Evolutionary conservation across 2,888 invertebrate genomes (phyloP), one percentile per base, ranked within the genome.

Genomic region (Proisotoma minuta): DNA sequence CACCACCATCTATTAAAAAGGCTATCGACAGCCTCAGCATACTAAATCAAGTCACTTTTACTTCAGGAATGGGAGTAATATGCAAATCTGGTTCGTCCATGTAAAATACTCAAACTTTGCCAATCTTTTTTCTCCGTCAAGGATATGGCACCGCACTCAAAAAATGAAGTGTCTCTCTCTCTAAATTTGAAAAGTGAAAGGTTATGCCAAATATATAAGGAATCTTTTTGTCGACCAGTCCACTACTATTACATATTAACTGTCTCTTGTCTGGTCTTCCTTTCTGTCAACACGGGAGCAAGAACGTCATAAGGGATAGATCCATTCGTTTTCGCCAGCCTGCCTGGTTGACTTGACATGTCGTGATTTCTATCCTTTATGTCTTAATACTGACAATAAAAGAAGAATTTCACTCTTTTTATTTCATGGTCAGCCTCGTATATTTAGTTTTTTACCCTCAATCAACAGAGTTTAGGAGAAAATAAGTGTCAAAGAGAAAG

Each of bases 311-410:
- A 8, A 34, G n/a, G n/a, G n/a, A n/a, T n/a, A n/a, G n/a, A 10
- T 34, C 34, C 34, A 34, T 15, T 34, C 8, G 8, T 34, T 34
- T 34, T 34, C 8, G 26, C 20, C 3, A 15, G 27, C 39, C n/a
- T 27, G n/a, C 34, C 34, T 34, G 53, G 49, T 58, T 58, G 58
- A 29, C 57, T 58, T 58, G 58, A 58, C 50, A 34, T 49, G 12
- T 58, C 58, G n/a, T n/a, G n/a, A n/a, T n/a, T n/a, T n/a, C 28
- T 24, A 26, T 49, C 49, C 47, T 48, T 58, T 49, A 58, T 27
- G 58, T 58, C 58, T 58, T 58, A 48, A 58, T 58, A 49, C 50
- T 58, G 58, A 29, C 58, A 50, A 58, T 58, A 57, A 57, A 57
- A 52, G 28, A 3, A 12, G 48, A 24, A 57, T 57, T 57, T 26